Percentiles rank a stretch among this genome's conserved stretches.
Evolutionary conservation across 2,113 vertebrate genomes (phyloP).

Genomic region (Centropristis striata): DNA sequence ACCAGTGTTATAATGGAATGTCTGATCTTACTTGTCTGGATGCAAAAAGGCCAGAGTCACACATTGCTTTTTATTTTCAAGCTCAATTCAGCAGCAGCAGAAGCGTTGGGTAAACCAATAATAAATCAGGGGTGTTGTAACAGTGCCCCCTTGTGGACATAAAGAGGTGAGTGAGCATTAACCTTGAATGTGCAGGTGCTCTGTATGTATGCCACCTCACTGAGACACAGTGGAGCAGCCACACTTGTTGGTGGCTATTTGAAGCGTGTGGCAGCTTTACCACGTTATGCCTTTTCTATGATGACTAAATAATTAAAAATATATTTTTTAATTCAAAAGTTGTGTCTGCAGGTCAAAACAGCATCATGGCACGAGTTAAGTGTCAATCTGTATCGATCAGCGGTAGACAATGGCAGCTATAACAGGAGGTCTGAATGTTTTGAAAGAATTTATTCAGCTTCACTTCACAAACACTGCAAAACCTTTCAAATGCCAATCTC

Average conservation of each 20-base stretch:
- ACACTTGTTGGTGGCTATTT: background rate
- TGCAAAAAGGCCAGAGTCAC: conserved; percentile 49
- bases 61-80: conserved; percentile 29
- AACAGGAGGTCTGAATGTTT: conserved; percentile 4
- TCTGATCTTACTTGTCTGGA: conserved; percentile 38
- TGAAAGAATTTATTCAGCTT: conserved; percentile 29
- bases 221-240: background rate
- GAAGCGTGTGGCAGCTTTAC: too few species aligned
- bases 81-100: conserved; percentile 8
- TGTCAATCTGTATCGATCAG: too few species aligned
- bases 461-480: conserved; percentile 34
- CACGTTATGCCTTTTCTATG: too few species aligned
- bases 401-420: background rate
- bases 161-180: background rate
- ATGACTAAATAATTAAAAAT: too few species aligned
- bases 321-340: too few species aligned
- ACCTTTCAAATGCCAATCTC: conserved; percentile 51
- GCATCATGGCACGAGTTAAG: too few species aligned
- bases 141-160: conserved; percentile 78
- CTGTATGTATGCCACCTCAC: background rate
- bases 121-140: conserved; percentile 61
- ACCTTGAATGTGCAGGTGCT: background rate
- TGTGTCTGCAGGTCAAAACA: too few species aligned
- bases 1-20: conserved; percentile 34
- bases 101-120: background rate